Percentiles rank a stretch among this genome's conserved stretches.
Conservation (phyloP, 2,888 invertebrate species). For the Herminia tarsipennalis region DNA sequence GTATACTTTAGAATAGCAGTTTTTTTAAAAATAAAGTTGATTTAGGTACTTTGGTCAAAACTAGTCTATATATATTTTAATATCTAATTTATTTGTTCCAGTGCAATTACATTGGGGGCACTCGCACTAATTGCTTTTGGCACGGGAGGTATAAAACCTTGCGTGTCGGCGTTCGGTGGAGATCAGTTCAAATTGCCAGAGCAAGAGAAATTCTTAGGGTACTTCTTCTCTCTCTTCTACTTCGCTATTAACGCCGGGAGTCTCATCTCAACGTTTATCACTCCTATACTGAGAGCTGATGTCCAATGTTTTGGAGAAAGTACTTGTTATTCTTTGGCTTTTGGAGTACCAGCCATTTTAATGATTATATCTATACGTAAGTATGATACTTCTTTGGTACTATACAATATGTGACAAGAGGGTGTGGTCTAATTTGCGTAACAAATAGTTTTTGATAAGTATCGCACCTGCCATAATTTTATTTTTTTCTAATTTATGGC, state of each 20-base stretch:
- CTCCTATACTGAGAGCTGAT: slow-evolving; percentile 93
- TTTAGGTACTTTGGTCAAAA: too few species aligned
- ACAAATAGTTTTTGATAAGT: too few species aligned
- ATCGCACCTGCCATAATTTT: too few species aligned
- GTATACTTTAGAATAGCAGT: too few species aligned
- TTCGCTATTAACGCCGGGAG: slow-evolving; percentile 97
- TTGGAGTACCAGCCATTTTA: slow-evolving; percentile 94
- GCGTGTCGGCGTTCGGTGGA: slow-evolving; percentile 97
- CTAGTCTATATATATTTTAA: background rate
- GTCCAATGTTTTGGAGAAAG: slow-evolving; percentile 91
- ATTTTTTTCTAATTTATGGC: too few species aligned
- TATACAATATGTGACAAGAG: too few species aligned
- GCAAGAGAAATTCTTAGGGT: slow-evolving; percentile 91
- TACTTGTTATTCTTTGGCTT: slow-evolving; percentile 94
- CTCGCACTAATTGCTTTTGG: slow-evolving; percentile 93
- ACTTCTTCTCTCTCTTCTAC: slow-evolving; percentile 97
- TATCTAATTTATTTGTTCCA: slow-evolving; percentile 58
- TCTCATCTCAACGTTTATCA: slow-evolving; percentile 94
- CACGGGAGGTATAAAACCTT: slow-evolving; percentile 98
- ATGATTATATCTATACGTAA: slow-evolving; percentile 94
- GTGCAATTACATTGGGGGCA: slow-evolving; percentile 88
- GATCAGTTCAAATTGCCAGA: slow-evolving; percentile 95
- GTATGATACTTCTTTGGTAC: slow-evolving; percentile 42
- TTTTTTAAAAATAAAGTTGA: too few species aligned
- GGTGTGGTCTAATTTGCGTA: too few species aligned